Base-by-base conservation (phyloP, 2,888 invertebrate species). In the Cistogaster globosa region DNA sequence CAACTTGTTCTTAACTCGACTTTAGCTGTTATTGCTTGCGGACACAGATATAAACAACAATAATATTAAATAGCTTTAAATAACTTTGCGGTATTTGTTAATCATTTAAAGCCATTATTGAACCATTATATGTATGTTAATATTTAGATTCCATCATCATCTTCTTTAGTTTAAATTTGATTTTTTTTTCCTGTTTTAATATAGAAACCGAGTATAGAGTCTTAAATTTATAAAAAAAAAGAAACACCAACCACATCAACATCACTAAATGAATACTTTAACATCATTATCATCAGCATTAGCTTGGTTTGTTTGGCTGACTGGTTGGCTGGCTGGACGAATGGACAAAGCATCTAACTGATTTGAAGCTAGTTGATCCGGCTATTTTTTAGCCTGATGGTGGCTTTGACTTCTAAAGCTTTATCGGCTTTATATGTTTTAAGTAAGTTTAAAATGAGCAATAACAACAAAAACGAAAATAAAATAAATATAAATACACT, bases 211-310 rank as follows among this genome's bases (percentile, higher is more conserved):
- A 67, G 80, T 80, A 55, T 67, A 80, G 32, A 72, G 67, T 51
- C 57, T 58, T 51, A 58, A 71, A 68, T 58, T 32, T 36, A 32
- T 69, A 69, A 42, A 60, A 69, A 20, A 77, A 77, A 38, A 5
- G 32, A 60, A 69, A 22, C 36, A 53, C 36, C 68, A 55, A 6
- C 69, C 57, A 57, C 55, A 57, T 22, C 1, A 63, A 14, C 14
- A 74, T 42, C 26, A 63, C 16, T 18, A 9, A 20, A 48, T 69
- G 75, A 63, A 77, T 82, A 77, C 76, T 71, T 85, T 85, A 85
- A 85, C 85, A 85, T 82, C 85, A 85, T 85, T 85, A 85, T 85
- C 82, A 82, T 69, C 69, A 79, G 85, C 85, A 85, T 82, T 85
- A 82, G 85, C 78, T 78, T 63, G 36, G 78, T 63, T 62, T 55